A percentile compares a stretch with the other conserved stretches of the same genome.
Evolutionary conservation across 64 coral and sea anemone genomes (phyloP).

Genomic region (Montipora capricornis): DNA sequence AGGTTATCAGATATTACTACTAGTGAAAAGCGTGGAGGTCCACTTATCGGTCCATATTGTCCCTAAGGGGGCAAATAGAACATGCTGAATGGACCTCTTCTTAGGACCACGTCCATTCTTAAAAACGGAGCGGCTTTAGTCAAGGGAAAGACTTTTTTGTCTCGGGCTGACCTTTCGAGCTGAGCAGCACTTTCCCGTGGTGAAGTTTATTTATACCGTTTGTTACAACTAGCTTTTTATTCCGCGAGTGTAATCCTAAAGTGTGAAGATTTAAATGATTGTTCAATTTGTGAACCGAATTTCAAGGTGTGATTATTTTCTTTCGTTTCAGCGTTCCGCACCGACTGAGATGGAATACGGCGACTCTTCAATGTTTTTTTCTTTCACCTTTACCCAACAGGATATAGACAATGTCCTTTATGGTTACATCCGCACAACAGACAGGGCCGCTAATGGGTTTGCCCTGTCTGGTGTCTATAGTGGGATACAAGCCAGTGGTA

Average conservation of each 20-base stretch:
- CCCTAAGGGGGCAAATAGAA: too few species aligned
- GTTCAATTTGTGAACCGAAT: neutral
- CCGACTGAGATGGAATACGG: slow-evolving; percentile 39
- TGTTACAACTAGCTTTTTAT: too few species aligned
- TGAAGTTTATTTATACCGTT: neutral
- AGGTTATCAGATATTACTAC: too few species aligned
- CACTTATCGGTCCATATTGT: too few species aligned
- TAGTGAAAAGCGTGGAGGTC: too few species aligned
- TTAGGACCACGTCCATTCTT: too few species aligned
- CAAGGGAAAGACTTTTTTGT: too few species aligned
- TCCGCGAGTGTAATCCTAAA: too few species aligned
- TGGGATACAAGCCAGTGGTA: slow-evolving; percentile 23
- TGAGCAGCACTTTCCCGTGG: neutral
- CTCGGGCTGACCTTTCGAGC: too few species aligned
- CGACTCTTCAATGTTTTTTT: slow-evolving; percentile 45
- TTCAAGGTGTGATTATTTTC: neutral
- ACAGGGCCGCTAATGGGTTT: slow-evolving; percentile 63
- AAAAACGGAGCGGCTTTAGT: too few species aligned
- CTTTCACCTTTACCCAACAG: slow-evolving; percentile 83
- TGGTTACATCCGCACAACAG: slow-evolving; percentile 80
- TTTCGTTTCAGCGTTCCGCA: neutral
- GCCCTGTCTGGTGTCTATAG: slow-evolving; percentile 84
- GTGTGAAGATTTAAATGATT: neutral
- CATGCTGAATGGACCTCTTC: too few species aligned
- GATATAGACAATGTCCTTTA: slow-evolving; percentile 91